A percentile compares a stretch with the other conserved stretches of the same genome.
Conservation (phyloP, 1,140 invertebrate genomes). For the Sitophilus oryzae region DNA sequence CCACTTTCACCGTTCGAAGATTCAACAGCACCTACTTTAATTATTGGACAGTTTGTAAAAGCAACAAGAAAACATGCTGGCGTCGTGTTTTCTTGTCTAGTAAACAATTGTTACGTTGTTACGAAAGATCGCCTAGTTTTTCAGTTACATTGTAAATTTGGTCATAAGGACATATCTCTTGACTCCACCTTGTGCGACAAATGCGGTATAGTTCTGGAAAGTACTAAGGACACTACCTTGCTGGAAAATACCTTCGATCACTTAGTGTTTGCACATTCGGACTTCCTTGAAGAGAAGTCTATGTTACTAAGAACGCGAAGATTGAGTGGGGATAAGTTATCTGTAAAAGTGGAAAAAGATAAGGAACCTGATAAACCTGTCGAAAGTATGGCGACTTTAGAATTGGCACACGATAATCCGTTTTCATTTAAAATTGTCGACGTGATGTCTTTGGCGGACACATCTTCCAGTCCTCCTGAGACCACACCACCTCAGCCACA, state of each 20-base stretch:
- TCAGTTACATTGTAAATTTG: slow-evolving; percentile 32
- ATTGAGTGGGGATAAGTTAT: slow-evolving; percentile 36
- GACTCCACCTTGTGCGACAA: slow-evolving; percentile 18
- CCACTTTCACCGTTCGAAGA: not conserved
- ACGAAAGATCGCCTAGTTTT: slow-evolving; percentile 28
- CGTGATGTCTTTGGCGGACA: slow-evolving; percentile 34
- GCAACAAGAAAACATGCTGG: slow-evolving; percentile 19
- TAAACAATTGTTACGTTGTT: slow-evolving; percentile 31
- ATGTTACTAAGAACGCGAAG: slow-evolving; percentile 22
- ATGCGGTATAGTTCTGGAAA: slow-evolving; percentile 17
- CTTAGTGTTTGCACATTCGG: slow-evolving; percentile 21
- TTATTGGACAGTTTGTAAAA: slow-evolving; percentile 27
- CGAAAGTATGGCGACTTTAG: not conserved
- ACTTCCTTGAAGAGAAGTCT: slow-evolving; percentile 10
- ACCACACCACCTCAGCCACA: not conserved
- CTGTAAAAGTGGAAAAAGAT: slow-evolving; percentile 17
- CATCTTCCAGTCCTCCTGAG: not conserved
- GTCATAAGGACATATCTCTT: slow-evolving; percentile 15
- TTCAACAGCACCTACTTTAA: not conserved
- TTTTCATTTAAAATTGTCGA: slow-evolving; percentile 33
- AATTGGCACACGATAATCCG: slow-evolving; percentile 28
- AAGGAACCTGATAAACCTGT: slow-evolving; percentile 8
- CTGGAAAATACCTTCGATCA: slow-evolving; percentile 30
- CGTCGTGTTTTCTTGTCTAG: slow-evolving; percentile 31
- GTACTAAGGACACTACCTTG: slow-evolving; percentile 12